A percentile compares a stretch with the other conserved stretches of the same genome.
phyloP scores from a whole-genome alignment of 2,113 vertebrate species.

The Myotis yumanensis region DNA sequence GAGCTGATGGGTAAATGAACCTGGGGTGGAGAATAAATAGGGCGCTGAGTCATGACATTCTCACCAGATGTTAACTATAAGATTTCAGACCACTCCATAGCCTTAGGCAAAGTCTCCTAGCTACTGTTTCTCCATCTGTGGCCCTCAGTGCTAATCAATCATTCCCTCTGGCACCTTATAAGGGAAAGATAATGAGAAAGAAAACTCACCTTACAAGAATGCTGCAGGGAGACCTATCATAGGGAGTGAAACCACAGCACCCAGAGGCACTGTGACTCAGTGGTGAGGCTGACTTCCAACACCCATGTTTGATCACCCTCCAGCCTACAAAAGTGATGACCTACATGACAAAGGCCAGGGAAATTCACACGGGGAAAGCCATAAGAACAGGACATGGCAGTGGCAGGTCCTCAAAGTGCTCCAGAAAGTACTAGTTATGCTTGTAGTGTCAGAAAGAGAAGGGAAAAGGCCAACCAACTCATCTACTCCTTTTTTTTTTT shows the following conservation, averaged over 20 bases:
- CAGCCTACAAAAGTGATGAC: background rate
- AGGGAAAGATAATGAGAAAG: slow-evolving; percentile 73
- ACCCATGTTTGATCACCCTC: background rate
- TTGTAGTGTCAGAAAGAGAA: background rate
- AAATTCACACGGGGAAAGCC: slow-evolving; percentile 5
- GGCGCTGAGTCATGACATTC: slow-evolving; percentile 62
- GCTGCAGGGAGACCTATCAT: slow-evolving; percentile 61
- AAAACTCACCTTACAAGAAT: slow-evolving; percentile 70
- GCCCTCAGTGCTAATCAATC: slow-evolving; percentile 45
- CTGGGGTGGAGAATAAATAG: background rate
- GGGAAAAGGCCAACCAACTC: background rate
- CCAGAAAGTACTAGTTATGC: background rate
- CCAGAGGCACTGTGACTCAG: slow-evolving; percentile 71
- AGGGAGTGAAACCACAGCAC: slow-evolving; percentile 32
- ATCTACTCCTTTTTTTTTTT: background rate
- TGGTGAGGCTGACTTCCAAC: slow-evolving; percentile 52
- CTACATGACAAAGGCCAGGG: background rate
- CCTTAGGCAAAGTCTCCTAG: slow-evolving; percentile 65
- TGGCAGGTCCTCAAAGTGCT: background rate
- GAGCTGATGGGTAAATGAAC: slow-evolving; percentile 26
- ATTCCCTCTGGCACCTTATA: slow-evolving; percentile 72
- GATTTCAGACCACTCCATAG: slow-evolving; percentile 43
- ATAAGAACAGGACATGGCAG: background rate
- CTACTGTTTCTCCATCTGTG: slow-evolving; percentile 49
- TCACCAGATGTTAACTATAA: slow-evolving; percentile 46